A percentile compares a stretch with the other conserved stretches of the same genome.
Evolutionary conservation across 1,140 invertebrate species (phyloP).

Genomic region (Panulirus ornatus): DNA sequence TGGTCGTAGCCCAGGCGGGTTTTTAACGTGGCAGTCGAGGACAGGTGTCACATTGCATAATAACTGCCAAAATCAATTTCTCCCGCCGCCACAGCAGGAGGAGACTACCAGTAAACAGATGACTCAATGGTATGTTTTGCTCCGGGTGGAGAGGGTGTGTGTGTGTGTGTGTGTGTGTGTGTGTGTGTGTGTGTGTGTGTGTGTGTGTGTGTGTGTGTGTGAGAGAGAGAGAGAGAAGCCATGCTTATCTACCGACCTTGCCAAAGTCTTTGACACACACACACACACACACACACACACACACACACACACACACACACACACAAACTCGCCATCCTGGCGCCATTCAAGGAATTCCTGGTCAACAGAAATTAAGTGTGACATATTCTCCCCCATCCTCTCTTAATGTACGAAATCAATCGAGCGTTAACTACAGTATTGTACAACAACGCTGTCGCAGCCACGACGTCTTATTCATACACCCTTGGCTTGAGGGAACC

Average conservation of each 20-base stretch:
- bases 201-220: background rate
- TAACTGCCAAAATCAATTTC: too few species aligned
- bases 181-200: background rate
- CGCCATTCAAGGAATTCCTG: too few species aligned
- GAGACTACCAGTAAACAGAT: too few species aligned
- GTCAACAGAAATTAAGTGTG: background rate
- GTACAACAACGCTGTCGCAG: background rate
- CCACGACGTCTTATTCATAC: background rate
- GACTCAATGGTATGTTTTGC: too few species aligned
- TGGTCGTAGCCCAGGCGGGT: too few species aligned
- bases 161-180: background rate
- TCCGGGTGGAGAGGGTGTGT: background rate
- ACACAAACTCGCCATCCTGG: too few species aligned
- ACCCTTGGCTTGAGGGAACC: background rate
- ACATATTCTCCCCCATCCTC: too few species aligned
- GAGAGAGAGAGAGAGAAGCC: constrained; percentile 6
- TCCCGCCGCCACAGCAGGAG: too few species aligned
- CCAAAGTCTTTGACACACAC: background rate
- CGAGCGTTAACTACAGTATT: background rate
- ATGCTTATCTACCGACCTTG: background rate
- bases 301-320: background rate
- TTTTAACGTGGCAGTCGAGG: too few species aligned
- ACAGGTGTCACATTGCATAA: too few species aligned
- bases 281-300: background rate
- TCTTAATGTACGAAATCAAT: background rate